These are phyloP conservation scores for Anniella stebbinsi DNA, from an alignment of 2,797 vertebrate genomes.

Conservation along the genomic window DNA sequence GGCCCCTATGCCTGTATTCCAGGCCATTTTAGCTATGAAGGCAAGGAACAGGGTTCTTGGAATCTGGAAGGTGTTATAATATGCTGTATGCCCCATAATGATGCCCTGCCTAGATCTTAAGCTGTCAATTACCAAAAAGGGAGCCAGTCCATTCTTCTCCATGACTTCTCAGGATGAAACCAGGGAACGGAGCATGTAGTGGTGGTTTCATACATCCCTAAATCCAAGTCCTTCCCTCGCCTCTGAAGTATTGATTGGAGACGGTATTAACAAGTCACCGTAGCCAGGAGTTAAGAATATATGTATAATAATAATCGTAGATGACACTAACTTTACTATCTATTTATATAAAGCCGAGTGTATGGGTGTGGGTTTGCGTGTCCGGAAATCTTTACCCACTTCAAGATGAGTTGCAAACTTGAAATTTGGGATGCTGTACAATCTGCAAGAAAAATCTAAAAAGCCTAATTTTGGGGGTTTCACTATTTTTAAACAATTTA, in stretches of 20 bases:
- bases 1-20: background rate
- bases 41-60: background rate
- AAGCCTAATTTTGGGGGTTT: too few relatives aligned
- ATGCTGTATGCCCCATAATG: background rate
- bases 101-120: background rate
- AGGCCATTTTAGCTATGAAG: too few relatives aligned
- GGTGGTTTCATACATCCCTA: background rate
- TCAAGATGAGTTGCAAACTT: too few relatives aligned
- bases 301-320: background rate
- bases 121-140: background rate
- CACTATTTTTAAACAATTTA: too few relatives aligned
- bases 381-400: too few relatives aligned
- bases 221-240: background rate
- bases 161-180: too few relatives aligned
- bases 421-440: too few relatives aligned
- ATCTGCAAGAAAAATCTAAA: too few relatives aligned
- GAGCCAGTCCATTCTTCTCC: too few relatives aligned
- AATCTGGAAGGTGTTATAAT: background rate
- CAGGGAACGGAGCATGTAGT: background rate
- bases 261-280: background rate
- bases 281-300: background rate
- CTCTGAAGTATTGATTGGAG: background rate
- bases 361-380: too few relatives aligned
- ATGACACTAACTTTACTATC: background rate
- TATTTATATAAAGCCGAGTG: too few relatives aligned